These are phyloP conservation scores for Serrognathus titanus DNA, from an alignment of 2,888 invertebrate genomes.

Conservation along the genomic window DNA sequence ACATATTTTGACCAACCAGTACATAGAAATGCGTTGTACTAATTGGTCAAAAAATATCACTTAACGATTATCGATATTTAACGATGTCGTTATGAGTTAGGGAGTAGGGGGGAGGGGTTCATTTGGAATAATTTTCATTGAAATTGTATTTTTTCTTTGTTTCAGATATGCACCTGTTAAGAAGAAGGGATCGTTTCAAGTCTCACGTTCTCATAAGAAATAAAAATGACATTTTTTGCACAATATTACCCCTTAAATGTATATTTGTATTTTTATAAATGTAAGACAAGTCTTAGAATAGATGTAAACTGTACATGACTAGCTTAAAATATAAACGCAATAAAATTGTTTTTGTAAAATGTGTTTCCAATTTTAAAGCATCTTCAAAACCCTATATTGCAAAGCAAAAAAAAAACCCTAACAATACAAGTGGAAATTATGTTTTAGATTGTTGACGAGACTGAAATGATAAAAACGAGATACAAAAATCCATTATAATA, in stretches of 20 bases:
- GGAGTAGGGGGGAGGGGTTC: too few relatives aligned
- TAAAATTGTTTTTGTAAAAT: background rate
- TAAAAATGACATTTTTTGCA: background rate
- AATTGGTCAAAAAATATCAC: too few relatives aligned
- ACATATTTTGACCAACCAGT: too few relatives aligned
- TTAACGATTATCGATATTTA: too few relatives aligned
- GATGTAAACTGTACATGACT: background rate
- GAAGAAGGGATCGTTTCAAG: background rate
- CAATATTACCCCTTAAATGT: constrained; percentile 8
- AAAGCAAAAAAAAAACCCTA: background rate
- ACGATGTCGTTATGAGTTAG: too few relatives aligned
- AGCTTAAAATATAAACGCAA: too few relatives aligned
- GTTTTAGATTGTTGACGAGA: too few relatives aligned
- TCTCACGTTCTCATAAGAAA: too few relatives aligned
- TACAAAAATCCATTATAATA: too few relatives aligned
- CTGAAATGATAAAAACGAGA: too few relatives aligned
- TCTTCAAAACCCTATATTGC: background rate
- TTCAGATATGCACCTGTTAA: background rate
- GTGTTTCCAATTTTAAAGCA: background rate
- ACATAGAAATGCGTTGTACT: too few relatives aligned
- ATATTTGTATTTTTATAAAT: constrained; percentile 21
- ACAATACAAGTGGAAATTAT: background rate
- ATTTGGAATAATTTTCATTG: too few relatives aligned
- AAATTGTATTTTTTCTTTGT: background rate
- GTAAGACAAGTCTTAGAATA: constrained; percentile 2